Base-by-base conservation (phyloP, 2,888 invertebrate genomes). In the Galeopsomyia nigrocyanea region DNA sequence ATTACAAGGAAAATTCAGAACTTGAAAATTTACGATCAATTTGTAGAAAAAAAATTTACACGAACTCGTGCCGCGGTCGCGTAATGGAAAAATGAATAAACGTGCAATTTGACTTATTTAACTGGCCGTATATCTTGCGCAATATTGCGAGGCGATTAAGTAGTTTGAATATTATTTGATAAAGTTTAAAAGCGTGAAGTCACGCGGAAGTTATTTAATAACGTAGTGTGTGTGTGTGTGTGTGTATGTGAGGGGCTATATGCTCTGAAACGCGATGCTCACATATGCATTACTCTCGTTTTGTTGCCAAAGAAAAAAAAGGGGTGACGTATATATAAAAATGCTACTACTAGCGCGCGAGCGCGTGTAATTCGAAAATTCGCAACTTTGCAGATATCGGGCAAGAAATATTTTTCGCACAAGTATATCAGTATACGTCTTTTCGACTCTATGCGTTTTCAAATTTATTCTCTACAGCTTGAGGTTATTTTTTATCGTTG, bases 261-360 rank as follows among this genome's bases (percentile, higher is more conserved):
- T 7, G 39, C 13, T 39, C 39, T 13, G 39, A 39, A 39, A 39
- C 39, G 13, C 10, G 39, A 39, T 39, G 39, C 39, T 39, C 47
- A 61, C 56, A 62, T 46, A 51, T 62, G 17, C 49, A 19, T 51
- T 17, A 39, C 21, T 21, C 26, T 56, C 31, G 49, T 46, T 61
- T 57, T 51, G 55, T 21, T 67, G 67, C 62, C 61, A 62, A 53
- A 62, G 39, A 61, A 17, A 31, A 61, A 17, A 31, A 51, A 64
- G 58, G 58, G 55, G 46, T 55, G 56, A 62, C 56, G 56, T 19
- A 63, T 69, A 21, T 19, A 63, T 69, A 21, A 63, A 46, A 69
- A 69, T 63, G 62, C 63, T 26, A 5, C 56, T n/a, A 5, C 26
- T 26, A 5, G 57, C 50, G 69, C 50, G 56, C 49, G 67, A 51